Evolutionary conservation across 2,113 vertebrate genomes (phyloP).

Genomic region (Lophura nycthemera): DNA sequence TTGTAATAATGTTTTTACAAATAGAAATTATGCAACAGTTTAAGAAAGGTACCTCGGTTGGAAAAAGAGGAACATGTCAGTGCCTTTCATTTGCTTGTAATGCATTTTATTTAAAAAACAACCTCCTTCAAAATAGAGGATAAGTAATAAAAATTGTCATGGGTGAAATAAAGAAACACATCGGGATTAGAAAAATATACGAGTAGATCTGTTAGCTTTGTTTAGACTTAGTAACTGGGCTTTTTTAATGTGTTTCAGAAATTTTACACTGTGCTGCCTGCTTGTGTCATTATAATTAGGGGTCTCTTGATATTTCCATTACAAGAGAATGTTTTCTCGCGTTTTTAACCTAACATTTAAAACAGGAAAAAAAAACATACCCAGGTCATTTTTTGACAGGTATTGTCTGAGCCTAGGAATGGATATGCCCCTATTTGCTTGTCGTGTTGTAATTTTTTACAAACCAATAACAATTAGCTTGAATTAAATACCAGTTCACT

Average conservation of each 20-base stretch:
- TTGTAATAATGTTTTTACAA: conserved; percentile 47
- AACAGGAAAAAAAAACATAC: not conserved
- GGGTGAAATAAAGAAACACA: not conserved
- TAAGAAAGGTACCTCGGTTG: conserved; percentile 1
- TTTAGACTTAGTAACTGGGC: conserved; percentile 18
- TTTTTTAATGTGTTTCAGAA: conserved; percentile 32
- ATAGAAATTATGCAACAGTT: conserved; percentile 9
- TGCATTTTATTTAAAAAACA: not conserved
- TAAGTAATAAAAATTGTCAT: conserved; percentile 11
- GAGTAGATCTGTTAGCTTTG: conserved; percentile 14
- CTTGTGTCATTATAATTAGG: not conserved
- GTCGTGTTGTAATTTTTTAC: not conserved
- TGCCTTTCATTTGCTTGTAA: conserved; percentile 8
- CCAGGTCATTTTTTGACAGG: not conserved
- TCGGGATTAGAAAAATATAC: conserved; percentile 34
- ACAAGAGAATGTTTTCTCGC: not conserved
- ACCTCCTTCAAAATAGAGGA: not conserved
- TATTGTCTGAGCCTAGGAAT: too few relatives aligned
- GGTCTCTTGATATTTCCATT: not conserved
- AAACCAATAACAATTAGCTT: not conserved
- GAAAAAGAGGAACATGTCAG: not conserved
- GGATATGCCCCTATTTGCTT: not conserved
- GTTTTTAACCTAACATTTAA: not conserved
- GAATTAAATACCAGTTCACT: not conserved
- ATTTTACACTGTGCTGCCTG: not conserved